These are phyloP conservation scores for Osmerus mordax DNA, from an alignment of 2,113 vertebrate genomes.

Conservation along the genomic window DNA sequence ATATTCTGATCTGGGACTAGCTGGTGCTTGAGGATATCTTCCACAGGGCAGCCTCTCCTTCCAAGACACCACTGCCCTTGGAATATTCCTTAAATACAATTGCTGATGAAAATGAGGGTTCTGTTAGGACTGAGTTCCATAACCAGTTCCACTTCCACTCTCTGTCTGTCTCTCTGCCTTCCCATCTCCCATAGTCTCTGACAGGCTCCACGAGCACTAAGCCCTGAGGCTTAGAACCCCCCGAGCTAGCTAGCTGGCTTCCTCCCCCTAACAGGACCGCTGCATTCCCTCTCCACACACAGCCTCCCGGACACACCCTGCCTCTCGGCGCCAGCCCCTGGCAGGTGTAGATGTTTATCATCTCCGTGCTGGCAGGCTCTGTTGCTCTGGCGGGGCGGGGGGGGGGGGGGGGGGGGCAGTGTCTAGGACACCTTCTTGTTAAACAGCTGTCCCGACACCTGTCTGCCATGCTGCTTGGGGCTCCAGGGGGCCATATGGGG, in stretches of 20 bases:
- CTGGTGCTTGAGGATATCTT: too few species aligned
- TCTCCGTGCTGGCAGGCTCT: not conserved
- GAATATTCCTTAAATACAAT: too few species aligned
- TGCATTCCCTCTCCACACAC: not conserved
- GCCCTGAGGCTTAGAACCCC: not conserved
- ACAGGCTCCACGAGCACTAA: constrained; percentile 5
- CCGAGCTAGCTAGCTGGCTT: not conserved
- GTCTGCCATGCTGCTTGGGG: not conserved
- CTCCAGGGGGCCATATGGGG: not conserved
- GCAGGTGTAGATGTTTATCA: not conserved
- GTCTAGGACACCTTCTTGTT: not conserved
- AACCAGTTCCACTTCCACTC: not conserved
- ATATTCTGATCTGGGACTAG: too few species aligned
- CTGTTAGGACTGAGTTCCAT: too few species aligned
- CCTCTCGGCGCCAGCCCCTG: too few species aligned
- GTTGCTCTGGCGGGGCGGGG: not conserved
- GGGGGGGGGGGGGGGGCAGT: not conserved
- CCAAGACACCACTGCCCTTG: too few species aligned
- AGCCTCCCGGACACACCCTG: not conserved
- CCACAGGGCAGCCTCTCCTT: too few species aligned
- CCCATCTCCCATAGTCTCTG: not conserved
- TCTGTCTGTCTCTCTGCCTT: not conserved
- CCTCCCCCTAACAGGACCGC: not conserved
- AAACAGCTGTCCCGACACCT: constrained; percentile 3
- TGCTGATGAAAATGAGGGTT: too few species aligned